Evolutionary conservation across 1,140 invertebrate species (phyloP).

Genomic region (Tetramorium parvispinum): DNA sequence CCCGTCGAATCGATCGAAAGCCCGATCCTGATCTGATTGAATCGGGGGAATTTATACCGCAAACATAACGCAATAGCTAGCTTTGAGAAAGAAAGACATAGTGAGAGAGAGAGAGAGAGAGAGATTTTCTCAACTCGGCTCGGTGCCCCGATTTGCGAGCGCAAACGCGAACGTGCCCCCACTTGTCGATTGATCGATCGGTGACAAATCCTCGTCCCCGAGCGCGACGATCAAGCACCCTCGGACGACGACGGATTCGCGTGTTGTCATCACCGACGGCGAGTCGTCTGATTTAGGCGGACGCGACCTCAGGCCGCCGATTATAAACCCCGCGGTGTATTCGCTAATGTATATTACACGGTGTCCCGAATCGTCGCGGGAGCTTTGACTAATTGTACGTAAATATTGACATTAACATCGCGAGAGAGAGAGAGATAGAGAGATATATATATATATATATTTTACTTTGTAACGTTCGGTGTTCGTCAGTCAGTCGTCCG

Average conservation of each 20-base stretch:
- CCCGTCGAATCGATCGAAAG: constrained; percentile 77
- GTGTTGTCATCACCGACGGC: background rate
- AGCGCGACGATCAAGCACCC: background rate
- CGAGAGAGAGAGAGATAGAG: background rate
- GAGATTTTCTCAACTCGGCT: constrained; percentile 1
- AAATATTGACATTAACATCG: constrained; percentile 68
- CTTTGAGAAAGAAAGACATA: background rate
- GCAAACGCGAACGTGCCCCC: background rate
- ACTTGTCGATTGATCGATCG: background rate
- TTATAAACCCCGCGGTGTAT: constrained; percentile 57
- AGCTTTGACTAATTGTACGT: constrained; percentile 63
- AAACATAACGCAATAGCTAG: background rate
- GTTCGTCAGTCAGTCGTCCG: constrained; percentile 44
- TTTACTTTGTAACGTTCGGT: constrained; percentile 66
- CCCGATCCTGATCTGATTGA: constrained; percentile 49
- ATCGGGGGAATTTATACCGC: constrained; percentile 43
- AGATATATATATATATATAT: constrained; percentile 55
- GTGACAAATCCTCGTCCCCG: constrained; percentile 9
- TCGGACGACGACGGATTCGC: background rate
- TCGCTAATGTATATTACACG: constrained; percentile 60
- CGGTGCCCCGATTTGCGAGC: background rate
- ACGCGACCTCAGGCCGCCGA: constrained; percentile 60
- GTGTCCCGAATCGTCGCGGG: constrained; percentile 43
- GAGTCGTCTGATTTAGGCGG: constrained; percentile 33
- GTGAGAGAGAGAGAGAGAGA: background rate